A percentile compares a stretch with the other conserved stretches of the same genome.
These are phyloP conservation scores for Xenus cinereus DNA, from an alignment of 2,113 vertebrate genomes.

Conservation along the genomic window DNA sequence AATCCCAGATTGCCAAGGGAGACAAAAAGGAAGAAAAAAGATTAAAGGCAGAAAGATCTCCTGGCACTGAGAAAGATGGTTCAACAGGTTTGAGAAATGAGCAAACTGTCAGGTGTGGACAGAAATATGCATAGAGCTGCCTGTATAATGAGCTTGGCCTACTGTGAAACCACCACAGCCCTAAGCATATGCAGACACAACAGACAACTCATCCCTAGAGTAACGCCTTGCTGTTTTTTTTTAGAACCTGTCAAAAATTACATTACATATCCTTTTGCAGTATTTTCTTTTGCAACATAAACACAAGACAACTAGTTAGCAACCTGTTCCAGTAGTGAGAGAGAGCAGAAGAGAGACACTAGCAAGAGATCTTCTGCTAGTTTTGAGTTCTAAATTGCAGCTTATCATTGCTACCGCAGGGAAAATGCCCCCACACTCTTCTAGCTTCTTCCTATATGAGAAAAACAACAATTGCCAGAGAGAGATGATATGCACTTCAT, in stretches of 20 bases:
- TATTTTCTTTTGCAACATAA: not conserved
- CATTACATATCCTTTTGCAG: not conserved
- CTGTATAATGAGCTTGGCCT: not conserved
- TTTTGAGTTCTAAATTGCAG: not conserved
- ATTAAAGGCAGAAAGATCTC: not conserved
- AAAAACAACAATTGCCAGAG: not conserved
- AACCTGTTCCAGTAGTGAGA: not conserved
- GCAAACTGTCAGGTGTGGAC: not conserved
- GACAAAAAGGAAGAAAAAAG: not conserved
- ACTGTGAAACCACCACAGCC: not conserved
- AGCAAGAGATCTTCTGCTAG: not conserved
- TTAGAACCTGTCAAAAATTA: not conserved
- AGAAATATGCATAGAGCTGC: not conserved
- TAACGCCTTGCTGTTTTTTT: not conserved
- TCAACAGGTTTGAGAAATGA: not conserved
- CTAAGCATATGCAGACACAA: not conserved
- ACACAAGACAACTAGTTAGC: not conserved
- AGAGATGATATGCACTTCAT: not conserved
- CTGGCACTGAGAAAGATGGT: not conserved
- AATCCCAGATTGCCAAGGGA: not conserved
- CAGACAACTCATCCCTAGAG: not conserved
- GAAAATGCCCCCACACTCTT: not conserved
- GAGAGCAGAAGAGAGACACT: not conserved
- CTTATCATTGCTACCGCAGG: not conserved
- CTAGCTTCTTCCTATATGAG: not conserved